These are phyloP conservation scores for Listrodromus nycthemerus DNA, from an alignment of 2,888 invertebrate genomes.

Conservation along the genomic window DNA sequence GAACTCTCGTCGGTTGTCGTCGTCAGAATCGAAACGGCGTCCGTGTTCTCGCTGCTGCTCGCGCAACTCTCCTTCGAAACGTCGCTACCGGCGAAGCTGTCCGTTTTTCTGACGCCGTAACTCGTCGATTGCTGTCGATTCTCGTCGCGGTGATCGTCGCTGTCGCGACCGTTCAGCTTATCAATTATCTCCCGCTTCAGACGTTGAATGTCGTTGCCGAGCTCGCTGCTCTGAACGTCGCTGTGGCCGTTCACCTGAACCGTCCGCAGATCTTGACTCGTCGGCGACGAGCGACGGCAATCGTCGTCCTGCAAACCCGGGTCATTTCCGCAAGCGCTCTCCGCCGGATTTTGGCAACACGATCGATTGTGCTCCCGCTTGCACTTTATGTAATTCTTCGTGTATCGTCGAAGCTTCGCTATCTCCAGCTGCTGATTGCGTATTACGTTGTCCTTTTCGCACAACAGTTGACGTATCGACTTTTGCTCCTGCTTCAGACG, in stretches of 20 bases:
- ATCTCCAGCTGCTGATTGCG: conserved; percentile 90
- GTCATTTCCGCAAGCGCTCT: conserved; percentile 3
- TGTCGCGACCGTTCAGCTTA: conserved; percentile 72
- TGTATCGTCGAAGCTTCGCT: conserved; percentile 86
- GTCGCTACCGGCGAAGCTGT: conserved; percentile 83
- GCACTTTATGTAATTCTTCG: conserved; percentile 87
- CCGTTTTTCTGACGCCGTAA: conserved; percentile 79
- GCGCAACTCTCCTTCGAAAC: conserved; percentile 86
- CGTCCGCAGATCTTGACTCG: conserved; percentile 48
- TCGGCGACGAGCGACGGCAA: conserved; percentile 20
- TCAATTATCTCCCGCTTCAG: conserved; percentile 81
- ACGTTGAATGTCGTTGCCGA: conserved; percentile 79
- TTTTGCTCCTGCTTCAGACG: conserved; percentile 90
- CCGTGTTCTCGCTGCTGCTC: conserved; percentile 89
- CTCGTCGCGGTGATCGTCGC: conserved; percentile 37
- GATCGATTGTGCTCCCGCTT: conserved; percentile 85
- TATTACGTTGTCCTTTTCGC: conserved; percentile 90
- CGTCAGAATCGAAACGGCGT: conserved; percentile 88
- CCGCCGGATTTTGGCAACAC: conserved; percentile 52
- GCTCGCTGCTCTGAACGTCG: conserved; percentile 72
- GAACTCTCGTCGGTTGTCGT: conserved; percentile 87
- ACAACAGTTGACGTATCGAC: conserved; percentile 88
- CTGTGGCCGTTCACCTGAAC: conserved; percentile 63
- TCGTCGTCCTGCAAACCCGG: conserved; percentile 32
- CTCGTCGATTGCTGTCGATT: conserved; percentile 66